phyloP scores from a whole-genome alignment of 1,140 invertebrate species.

The Drosophila aff. region DNA sequence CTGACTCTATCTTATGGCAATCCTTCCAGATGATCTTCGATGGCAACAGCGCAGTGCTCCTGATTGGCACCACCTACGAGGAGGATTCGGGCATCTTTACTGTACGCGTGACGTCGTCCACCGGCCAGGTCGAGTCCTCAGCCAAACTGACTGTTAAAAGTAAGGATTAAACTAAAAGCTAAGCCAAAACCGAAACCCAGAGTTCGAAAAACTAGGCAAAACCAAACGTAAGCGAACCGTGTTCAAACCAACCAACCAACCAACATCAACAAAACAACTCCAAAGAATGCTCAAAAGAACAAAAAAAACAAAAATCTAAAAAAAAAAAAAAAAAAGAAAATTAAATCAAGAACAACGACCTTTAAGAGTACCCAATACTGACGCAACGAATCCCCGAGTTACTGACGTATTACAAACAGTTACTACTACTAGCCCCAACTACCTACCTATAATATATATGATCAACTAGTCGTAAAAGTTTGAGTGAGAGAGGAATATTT shows the following conservation, averaged over 20 bases:
- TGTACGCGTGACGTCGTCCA: constrained; percentile 94
- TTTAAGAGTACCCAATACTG: constrained; percentile 39
- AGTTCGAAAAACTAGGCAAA: constrained; percentile 64
- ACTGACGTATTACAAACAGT: constrained; percentile 64
- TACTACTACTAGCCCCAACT: constrained; percentile 48
- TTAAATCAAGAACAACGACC: constrained; percentile 43
- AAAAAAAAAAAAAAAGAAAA: constrained; percentile 17
- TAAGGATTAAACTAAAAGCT: constrained; percentile 92
- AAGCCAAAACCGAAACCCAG: constrained; percentile 74
- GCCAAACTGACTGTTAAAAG: constrained; percentile 98
- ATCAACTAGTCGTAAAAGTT: constrained; percentile 78
- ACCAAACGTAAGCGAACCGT: constrained; percentile 72
- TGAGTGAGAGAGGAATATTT: constrained; percentile 72
- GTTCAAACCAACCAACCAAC: constrained; percentile 62
- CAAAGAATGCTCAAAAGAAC: constrained; percentile 76
- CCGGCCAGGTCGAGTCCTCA: constrained; percentile 95
- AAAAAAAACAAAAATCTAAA: constrained; percentile 34
- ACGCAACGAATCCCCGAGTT: constrained; percentile 66
- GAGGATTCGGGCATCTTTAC: constrained; percentile 97
- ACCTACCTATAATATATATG: constrained; percentile 45
- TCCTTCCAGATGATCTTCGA: constrained; percentile 94
- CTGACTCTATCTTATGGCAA: background rate
- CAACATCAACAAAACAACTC: constrained; percentile 74
- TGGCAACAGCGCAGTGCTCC: constrained; percentile 94
- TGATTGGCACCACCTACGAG: constrained; percentile 96